Evolutionary conservation across 2,888 invertebrate genomes (phyloP).

Genomic region (Tridacna crocea): DNA sequence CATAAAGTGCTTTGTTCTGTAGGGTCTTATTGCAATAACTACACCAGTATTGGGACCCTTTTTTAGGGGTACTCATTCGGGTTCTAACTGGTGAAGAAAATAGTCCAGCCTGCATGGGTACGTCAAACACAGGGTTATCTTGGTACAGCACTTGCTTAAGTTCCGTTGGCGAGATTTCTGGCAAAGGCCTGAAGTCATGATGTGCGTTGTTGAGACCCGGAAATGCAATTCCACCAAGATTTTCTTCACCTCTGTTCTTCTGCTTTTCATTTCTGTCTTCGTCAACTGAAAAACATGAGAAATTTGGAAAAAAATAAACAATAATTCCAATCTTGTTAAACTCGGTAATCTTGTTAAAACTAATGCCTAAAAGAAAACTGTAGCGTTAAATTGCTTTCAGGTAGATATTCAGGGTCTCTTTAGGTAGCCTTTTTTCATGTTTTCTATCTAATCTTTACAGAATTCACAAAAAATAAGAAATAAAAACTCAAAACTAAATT

Average conservation of each 20-base stretch:
- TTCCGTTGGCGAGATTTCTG: slow-evolving; percentile 49
- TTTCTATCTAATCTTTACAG: too few species aligned
- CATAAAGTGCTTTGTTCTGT: slow-evolving; percentile 54
- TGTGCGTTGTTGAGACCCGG: slow-evolving; percentile 53
- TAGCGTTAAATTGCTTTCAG: background rate
- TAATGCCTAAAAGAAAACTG: too few species aligned
- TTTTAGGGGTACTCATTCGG: slow-evolving; percentile 25
- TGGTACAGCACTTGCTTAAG: slow-evolving; percentile 50
- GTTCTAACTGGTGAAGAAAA: slow-evolving; percentile 19
- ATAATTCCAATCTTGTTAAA: too few species aligned
- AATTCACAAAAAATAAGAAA: too few species aligned
- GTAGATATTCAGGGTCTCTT: background rate
- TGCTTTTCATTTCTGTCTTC: background rate
- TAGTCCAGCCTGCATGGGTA: background rate
- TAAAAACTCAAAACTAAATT: too few species aligned
- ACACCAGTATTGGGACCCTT: slow-evolving; percentile 44
- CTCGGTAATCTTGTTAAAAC: too few species aligned
- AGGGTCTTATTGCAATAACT: slow-evolving; percentile 46
- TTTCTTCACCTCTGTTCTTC: slow-evolving; percentile 10
- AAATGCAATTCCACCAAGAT: slow-evolving; percentile 51
- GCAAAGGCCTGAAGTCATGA: slow-evolving; percentile 42
- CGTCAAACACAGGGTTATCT: slow-evolving; percentile 34
- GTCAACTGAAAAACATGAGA: background rate
- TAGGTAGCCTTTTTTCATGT: too few species aligned
- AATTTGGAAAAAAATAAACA: too few species aligned